Base-by-base conservation (phyloP, 2,797 vertebrate species). In the Sylvilagus floridanus region DNA sequence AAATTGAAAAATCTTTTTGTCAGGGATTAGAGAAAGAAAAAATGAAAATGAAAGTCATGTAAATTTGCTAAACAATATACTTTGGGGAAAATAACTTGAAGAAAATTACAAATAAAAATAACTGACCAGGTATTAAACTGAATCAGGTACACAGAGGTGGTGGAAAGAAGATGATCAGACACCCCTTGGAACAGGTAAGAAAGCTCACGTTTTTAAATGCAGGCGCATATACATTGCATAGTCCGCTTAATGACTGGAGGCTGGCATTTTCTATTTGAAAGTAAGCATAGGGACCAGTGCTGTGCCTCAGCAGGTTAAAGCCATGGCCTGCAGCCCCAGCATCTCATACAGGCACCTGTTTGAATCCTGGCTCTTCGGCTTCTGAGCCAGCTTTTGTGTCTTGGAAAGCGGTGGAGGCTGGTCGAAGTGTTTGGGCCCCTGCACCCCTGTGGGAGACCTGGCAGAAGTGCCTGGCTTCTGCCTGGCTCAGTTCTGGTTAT, bases 191-290 rank as follows among this genome's bases (percentile, higher is more conserved):
- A 75, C 0, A 89, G 12, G 73, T 78, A 90, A 94, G 30, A 24
- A 57, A 76, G 57, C 24, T 65, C 69, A 76, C 24, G 57, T 50
- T 77, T 88, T 65, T n/a, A 28, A 66, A 42, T 85, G 54, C 21
- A 66, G 73, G 9, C 30, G 6, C 4, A 3, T 81, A 22, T 2
- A 77, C 84, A 57, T 22, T 28, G 9, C 10, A 50, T 81, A 28
- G 32, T 79, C 35, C 86, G 24, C 14, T 22, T 77, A 32, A 47
- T 73, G 26, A 84, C 68, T 12, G 79, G 47, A 85, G 32, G 10
- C 52, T 84, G n/a, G 84, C 17, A 28, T 60, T 42, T 93, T 76
- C 57, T 84, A 87, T 93, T 72, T 84, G 19, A 91, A 92, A 90
- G 19, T 86, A 52, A 84, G 47, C 9, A 84, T 42, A 42, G 42